Conservation (phyloP, 2,888 invertebrate species). For the Cheilosia variabilis region DNA sequence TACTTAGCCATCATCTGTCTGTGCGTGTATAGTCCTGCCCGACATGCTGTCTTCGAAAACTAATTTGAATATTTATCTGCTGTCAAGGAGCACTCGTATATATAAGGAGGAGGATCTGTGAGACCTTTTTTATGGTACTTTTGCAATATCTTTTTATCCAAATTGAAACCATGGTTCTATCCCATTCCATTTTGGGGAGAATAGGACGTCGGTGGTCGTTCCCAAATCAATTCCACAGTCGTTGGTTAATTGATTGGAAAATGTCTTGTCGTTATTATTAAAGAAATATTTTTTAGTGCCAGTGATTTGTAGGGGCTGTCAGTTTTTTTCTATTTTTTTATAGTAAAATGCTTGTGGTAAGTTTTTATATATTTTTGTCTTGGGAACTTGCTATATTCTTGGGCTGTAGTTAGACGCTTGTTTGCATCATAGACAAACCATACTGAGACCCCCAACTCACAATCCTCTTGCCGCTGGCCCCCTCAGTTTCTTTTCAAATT, state of each 20-base stretch:
- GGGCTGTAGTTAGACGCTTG: neutral
- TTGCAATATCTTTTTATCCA: conserved; percentile 15
- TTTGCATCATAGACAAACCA: too few species aligned
- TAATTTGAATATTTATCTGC: conserved; percentile 34
- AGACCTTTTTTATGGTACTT: conserved; percentile 13
- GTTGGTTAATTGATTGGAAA: conserved; percentile 33
- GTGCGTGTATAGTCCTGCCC: neutral
- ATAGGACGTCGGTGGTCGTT: neutral
- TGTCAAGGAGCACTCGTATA: conserved; percentile 7
- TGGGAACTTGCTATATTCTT: neutral
- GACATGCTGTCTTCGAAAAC: conserved; percentile 26
- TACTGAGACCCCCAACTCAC: too few species aligned
- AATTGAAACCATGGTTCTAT: conserved; percentile 1
- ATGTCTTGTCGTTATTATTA: conserved; percentile 14
- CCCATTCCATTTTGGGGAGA: neutral
- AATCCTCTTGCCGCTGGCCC: too few species aligned
- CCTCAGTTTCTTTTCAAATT: too few species aligned
- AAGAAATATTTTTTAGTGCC: neutral
- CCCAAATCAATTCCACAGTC: conserved; percentile 8
- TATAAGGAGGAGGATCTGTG: neutral
- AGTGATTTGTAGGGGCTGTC: neutral
- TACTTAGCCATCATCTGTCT: conserved; percentile 20
- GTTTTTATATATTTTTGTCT: neutral
- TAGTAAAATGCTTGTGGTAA: neutral
- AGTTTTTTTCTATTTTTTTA: neutral